Evolutionary conservation across 2,888 invertebrate species (phyloP).

Genomic region (Tetanocera ferruginea): DNA sequence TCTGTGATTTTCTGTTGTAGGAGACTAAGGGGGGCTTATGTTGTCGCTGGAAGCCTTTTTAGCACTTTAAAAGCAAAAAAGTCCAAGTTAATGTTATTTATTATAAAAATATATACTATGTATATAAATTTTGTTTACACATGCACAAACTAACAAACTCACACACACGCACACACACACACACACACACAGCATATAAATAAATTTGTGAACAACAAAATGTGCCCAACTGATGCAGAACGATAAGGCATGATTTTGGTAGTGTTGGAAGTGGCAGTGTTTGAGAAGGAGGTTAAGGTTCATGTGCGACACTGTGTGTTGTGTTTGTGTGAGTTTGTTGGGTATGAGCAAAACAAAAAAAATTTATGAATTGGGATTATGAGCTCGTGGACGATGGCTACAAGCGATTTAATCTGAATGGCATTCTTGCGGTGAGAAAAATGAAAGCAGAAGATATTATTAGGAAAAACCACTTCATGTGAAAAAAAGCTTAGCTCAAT

Average conservation of each 20-base stretch:
- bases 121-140: constrained; percentile 53
- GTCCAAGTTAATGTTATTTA: constrained; percentile 53
- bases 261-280: not conserved
- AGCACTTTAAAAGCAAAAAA: not conserved
- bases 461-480: not conserved
- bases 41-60: not conserved
- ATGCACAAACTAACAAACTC: constrained; percentile 9
- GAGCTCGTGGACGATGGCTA: constrained; percentile 6
- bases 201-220: constrained; percentile 10
- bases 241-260: constrained; percentile 24
- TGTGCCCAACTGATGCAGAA: constrained; percentile 12
- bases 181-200: constrained; percentile 20
- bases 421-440: not conserved
- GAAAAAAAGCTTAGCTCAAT: not conserved
- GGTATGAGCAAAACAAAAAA: not conserved
- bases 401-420: not conserved
- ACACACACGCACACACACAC: not conserved
- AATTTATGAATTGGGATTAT: constrained; percentile 10
- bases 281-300: not conserved
- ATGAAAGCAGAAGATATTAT: not conserved
- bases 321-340: not conserved
- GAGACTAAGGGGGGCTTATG: not conserved
- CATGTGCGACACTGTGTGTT: not conserved
- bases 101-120: constrained; percentile 52
- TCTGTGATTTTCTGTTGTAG: not conserved